Evolutionary conservation across 2,113 vertebrate species (phyloP), one percentile per base, ranked within the genome.

Genomic region (Apeltes quadracus): DNA sequence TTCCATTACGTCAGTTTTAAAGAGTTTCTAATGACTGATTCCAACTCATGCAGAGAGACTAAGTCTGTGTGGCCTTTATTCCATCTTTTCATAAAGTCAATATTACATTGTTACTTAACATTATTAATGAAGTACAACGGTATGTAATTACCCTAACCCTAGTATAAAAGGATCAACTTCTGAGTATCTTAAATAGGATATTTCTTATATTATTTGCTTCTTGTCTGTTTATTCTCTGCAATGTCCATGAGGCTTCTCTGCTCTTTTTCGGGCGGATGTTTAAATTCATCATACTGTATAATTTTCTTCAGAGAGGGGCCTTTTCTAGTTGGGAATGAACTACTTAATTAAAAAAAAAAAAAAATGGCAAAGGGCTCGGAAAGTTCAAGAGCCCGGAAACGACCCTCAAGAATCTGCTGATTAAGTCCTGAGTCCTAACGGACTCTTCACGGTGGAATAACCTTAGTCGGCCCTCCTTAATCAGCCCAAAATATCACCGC

Each of bases 261-360:
- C 12, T 7, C 7, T 64, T n/a, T 22, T 73, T 18, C 11, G 5
- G n/a, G 4, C 16, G 23, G 32, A 7, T 32, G 12, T 41, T 63
- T 23, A 25, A 32, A 62, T 46, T 25, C 43, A 39, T 58, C 38
- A 41, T 29, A 50, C 34, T 61, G 10, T 43, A n/a, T n/a, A 25
- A 53, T 53, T 68, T 32, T 4, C 2, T 25, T 11, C 53, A 2
- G 7, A 13, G 32, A 41, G 18, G 25, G 61, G 34, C 15, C 15
- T 34, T 27, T 57, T 57, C 53, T 29, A 8, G 57, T n/a, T 36
- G 16, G 55, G 51, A 22, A 65, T 58, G 27, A 29, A 36, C 29
- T 38, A 14, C 36, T 61, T 59, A 25, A 68, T 68, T 57, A 61
- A 29, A 43, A 22, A 43, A 63, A 7, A 61, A 29, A 43, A 22